Evolutionary conservation across 2,113 vertebrate genomes (phyloP), one percentile per base, ranked within the genome.

Genomic region (Macaca fascicularis): DNA sequence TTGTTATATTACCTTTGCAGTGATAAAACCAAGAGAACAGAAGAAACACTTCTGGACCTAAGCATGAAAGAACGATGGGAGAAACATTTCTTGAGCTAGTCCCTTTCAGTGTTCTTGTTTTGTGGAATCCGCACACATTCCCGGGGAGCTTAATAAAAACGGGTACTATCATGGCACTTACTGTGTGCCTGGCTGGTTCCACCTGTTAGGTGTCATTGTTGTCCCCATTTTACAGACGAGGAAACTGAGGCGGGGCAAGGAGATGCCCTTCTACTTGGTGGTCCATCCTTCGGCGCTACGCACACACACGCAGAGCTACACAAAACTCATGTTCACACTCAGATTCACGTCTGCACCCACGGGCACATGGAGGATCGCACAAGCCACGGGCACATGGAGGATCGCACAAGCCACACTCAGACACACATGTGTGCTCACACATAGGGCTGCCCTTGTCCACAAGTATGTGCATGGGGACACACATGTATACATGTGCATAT

Each of bases 401-500:
- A 27, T 40, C 6, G 4, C n/a, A 32, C 3, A 5, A 22, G 2
- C 27, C 86, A 87, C 25, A 11, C n/a, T 40, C 38, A 45, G 43
- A 89, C 25, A 76, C 43, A 83, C 23, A 6, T 0, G 13, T 67
- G 40, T 11, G 13, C 57, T 81, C 43, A 8, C 25, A 30, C 30
- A 52, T 38, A 38, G 27, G 75, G 75, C 59, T 1, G 2, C 17
- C 59, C 6, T 0, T 30, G 57, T 35, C 27, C 22, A 30, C 17
- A 59, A 40, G 6, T 8, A 3, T 27, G 25, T 50, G 45, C 45
- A 79, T 0, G 2, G 43, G 25, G 80, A 90, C 23, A 13, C 4
- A 0, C 8, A 4, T 43, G n/a, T 14, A 27, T 2, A n/a, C 7
- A 2, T 8, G 7, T 40, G 32, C 10, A 27, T 19, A 22, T 10